These are phyloP conservation scores for Barbus barbus DNA, from an alignment of 2,113 vertebrate genomes.

Conservation along the genomic window DNA sequence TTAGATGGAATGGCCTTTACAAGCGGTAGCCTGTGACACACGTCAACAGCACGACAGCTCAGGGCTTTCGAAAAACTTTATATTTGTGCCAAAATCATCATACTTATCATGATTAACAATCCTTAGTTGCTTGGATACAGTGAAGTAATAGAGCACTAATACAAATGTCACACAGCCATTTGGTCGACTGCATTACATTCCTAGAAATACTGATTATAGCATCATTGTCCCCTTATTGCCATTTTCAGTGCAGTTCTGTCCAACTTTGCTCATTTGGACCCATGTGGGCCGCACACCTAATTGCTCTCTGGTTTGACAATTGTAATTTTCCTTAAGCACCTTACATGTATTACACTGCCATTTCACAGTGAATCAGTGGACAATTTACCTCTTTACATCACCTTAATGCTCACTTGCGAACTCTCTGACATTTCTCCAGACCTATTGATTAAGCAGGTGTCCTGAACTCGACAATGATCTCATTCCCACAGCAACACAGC, in stretches of 20 bases:
- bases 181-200: background rate
- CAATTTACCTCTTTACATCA: constrained; percentile 47
- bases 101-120: constrained; percentile 19
- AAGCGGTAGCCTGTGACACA: constrained; percentile 41
- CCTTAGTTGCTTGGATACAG: background rate
- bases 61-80: background rate
- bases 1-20: constrained; percentile 41
- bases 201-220: background rate
- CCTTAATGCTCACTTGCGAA: constrained; percentile 37
- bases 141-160: background rate
- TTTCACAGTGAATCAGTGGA: constrained; percentile 21
- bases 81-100: constrained; percentile 27
- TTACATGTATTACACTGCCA: constrained; percentile 26
- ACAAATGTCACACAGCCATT: constrained; percentile 2
- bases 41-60: constrained; percentile 25
- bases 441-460: constrained; percentile 14
- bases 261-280: background rate
- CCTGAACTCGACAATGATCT: constrained; percentile 17
- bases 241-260: background rate
- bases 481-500: constrained; percentile 16
- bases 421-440: constrained; percentile 43
- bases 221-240: constrained; percentile 16
- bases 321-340: constrained; percentile 38
- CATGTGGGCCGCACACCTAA: constrained; percentile 16
- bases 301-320: constrained; percentile 20